Base-by-base conservation (phyloP, 2,797 vertebrate genomes). In the Sparus aurata region DNA sequence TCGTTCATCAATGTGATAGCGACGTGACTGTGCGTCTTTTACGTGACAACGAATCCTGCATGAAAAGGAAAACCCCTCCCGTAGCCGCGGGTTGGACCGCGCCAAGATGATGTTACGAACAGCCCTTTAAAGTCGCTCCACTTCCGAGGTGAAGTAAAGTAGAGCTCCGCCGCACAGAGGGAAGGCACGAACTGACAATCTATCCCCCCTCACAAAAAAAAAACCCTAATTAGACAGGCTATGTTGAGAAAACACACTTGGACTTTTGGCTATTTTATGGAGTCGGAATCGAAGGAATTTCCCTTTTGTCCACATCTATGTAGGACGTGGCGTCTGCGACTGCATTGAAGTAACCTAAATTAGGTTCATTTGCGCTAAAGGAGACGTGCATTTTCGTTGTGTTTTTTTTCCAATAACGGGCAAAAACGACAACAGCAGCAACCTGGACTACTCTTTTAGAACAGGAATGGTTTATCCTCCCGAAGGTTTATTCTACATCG, bases 401-500 rank as follows among this genome's bases (percentile, higher is more conserved):
- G 3, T 1, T 52, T 41, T 34, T 30, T 59, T 67, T 45, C 11
- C 8, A 25, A 58, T 52, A 43, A 73, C 72, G 69, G 69, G n/a
- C 69, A 61, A 82, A 74, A 82, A 75, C 80, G 75, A 79, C 69
- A 34, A 65, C 69, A 25, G 59, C 61, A 72, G 57, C 83, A 85
- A 53, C 84, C 86, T 88, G 92, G 88, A 90, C 65, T 86, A 90
- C 90, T 87, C 57, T 80, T 80, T 87, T 76, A 87, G 93, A 96
- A 93, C 96, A 96, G 97, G 96, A 96, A 98, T 98, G 97, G 96
- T 97, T 89, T 97, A 97, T 94, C 97, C 97, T 93, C 95, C 97
- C 87, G 98, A 97, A 95, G 95, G 97, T 76, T 96, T 99, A 94
- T 99, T 98, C 94, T 99, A 99, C 93, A 98, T 99, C 92, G 98